Conservation (phyloP, 2,888 invertebrate species). For the Euclidia mi region DNA sequence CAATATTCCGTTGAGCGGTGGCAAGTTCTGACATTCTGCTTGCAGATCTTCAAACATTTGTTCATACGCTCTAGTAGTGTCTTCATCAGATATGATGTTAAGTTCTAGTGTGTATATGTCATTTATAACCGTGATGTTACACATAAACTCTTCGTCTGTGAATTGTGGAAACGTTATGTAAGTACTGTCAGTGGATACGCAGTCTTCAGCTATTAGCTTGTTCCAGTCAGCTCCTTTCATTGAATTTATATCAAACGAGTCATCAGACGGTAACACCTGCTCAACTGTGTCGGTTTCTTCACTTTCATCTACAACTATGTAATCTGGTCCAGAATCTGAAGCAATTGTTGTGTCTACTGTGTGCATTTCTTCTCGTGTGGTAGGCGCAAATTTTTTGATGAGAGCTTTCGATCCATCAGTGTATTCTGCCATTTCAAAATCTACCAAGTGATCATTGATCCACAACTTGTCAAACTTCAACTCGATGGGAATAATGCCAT, state of each 20-base stretch:
- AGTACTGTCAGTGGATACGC: slow-evolving; percentile 48
- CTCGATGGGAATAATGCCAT: slow-evolving; percentile 73
- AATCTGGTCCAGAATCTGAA: slow-evolving; percentile 75
- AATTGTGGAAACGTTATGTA: slow-evolving; percentile 64
- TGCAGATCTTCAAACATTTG: slow-evolving; percentile 87
- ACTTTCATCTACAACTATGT: slow-evolving; percentile 66
- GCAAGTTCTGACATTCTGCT: slow-evolving; percentile 73
- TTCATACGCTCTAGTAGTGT: slow-evolving; percentile 80
- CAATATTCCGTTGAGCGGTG: slow-evolving; percentile 79
- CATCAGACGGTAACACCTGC: slow-evolving; percentile 48
- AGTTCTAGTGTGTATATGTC: slow-evolving; percentile 72
- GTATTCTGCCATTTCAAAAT: slow-evolving; percentile 80
- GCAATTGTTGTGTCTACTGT: slow-evolving; percentile 48
- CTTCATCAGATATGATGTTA: slow-evolving; percentile 74
- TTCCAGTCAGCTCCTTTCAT: slow-evolving; percentile 74
- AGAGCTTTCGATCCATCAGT: slow-evolving; percentile 73
- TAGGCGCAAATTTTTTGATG: slow-evolving; percentile 65
- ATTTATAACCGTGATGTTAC: slow-evolving; percentile 75
- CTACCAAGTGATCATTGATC: slow-evolving; percentile 85
- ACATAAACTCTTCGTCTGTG: slow-evolving; percentile 65
- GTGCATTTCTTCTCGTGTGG: slow-evolving; percentile 18
- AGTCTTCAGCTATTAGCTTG: slow-evolving; percentile 70
- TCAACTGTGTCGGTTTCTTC: slow-evolving; percentile 61
- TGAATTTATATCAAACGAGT: slow-evolving; percentile 60
- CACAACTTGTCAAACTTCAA: slow-evolving; percentile 77